Evolutionary conservation across 2,113 vertebrate species (phyloP), one percentile per base, ranked within the genome.

Genomic region (Petrocephalus zakoni): DNA sequence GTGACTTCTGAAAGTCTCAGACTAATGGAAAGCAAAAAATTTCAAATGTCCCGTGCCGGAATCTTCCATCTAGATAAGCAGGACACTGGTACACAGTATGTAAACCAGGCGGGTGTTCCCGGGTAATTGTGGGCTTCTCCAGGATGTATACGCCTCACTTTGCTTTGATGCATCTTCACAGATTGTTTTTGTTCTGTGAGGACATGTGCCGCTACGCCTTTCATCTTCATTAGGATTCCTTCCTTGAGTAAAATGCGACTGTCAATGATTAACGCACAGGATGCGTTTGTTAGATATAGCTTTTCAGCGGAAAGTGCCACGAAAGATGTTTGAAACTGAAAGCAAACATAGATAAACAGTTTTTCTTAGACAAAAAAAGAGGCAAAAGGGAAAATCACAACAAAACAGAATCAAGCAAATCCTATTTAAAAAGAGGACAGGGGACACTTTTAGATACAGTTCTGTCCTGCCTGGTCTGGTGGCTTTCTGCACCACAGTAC

Each of bases 401-500:
- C 55, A 34, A 64, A 61, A 47, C 21, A 64, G 4, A 64, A 87
- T n/a, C 56, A 42, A 64, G 55, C 86, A 87, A 87, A 87, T 21
- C 53, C 53, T 64, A 42, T n/a, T 64, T 25, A 34, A 72, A 88
- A 78, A 78, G 7, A 25, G 68, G 64, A 34, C 49, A 37, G 46
- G 25, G 87, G 64, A 22, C 68, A 53, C 13, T 53, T 21, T 78
- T 61, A 25, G 58, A 37, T 46, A 64, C 17, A 37, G 46, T 21
- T 88, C 46, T 78, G 87, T n/a, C 68, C 49, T 25, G 87, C 68
- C 61, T 75, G 49, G 47, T 5, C 64, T 3, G 34, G 42, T 83
- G 72, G 42, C 68, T 47, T 87, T 56, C 68, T 90, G 90, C 90
- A 88, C 86, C 90, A 78, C 87, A 68, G 21, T 87, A 64, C 34